Conservation (phyloP, 2,888 invertebrate genomes). For the Cerastis leucographa region DNA sequence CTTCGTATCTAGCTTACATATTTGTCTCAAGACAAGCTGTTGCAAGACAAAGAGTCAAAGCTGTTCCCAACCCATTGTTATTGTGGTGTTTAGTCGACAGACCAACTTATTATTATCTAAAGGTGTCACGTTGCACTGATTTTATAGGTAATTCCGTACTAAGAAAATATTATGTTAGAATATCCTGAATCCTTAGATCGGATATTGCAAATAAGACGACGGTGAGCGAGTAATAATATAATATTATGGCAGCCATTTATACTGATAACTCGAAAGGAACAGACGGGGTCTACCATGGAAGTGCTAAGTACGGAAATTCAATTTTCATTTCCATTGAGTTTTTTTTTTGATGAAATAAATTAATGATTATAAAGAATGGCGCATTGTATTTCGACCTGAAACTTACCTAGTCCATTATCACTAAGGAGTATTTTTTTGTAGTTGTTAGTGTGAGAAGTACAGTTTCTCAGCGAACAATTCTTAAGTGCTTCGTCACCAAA, state of each 20-base stretch:
- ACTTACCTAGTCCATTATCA: constrained; percentile 37
- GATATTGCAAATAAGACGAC: constrained; percentile 60
- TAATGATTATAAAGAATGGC: constrained; percentile 15
- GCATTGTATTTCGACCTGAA: constrained; percentile 32
- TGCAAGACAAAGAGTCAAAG: constrained; percentile 36
- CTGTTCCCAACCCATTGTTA: constrained; percentile 27
- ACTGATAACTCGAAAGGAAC: constrained; percentile 48
- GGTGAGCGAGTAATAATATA: constrained; percentile 55
- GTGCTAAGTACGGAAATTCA: constrained; percentile 40
- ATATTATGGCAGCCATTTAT: constrained; percentile 57
- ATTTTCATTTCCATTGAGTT: constrained; percentile 50
- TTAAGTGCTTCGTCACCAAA: constrained; percentile 53
- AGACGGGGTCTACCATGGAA: constrained; percentile 39
- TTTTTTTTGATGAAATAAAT: constrained; percentile 25
- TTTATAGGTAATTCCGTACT: constrained; percentile 27
- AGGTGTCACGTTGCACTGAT: constrained; percentile 12
- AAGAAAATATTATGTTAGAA: constrained; percentile 46
- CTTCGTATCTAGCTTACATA: constrained; percentile 38
- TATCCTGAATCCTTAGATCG: constrained; percentile 37
- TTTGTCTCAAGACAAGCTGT: constrained; percentile 31
- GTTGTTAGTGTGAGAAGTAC: constrained; percentile 44
- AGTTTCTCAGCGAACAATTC: constrained; percentile 51
- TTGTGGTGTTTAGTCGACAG: constrained; percentile 11
- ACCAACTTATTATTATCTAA: constrained; percentile 18
- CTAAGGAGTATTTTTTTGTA: constrained; percentile 43